Conservation (phyloP, 2,113 vertebrate genomes). For the Nothocercus julius region DNA sequence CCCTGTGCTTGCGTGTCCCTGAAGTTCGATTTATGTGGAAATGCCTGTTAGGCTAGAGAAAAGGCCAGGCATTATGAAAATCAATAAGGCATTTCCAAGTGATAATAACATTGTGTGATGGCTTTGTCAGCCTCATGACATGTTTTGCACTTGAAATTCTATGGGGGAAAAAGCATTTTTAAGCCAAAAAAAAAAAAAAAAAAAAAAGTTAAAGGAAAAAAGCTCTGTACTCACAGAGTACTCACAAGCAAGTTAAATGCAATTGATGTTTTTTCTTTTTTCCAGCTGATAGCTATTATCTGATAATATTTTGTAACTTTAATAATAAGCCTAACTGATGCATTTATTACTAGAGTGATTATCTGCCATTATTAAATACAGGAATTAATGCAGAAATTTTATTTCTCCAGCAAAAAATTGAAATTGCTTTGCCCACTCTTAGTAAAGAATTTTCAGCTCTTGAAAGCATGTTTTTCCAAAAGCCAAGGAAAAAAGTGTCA, state of each 20-base stretch:
- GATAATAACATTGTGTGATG: background rate
- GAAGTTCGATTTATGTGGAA: background rate
- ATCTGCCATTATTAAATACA: background rate
- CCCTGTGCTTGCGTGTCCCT: background rate
- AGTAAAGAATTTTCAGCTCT: background rate
- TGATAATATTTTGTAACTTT: background rate
- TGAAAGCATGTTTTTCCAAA: background rate
- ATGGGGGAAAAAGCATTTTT: background rate
- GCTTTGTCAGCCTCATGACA: background rate
- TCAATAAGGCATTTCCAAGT: background rate
- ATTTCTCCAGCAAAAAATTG: background rate
- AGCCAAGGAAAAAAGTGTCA: background rate
- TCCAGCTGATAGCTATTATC: background rate
- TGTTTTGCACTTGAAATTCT: background rate
- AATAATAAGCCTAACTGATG: background rate
- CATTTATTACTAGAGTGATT: background rate
- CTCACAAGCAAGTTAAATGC: background rate
- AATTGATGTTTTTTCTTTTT: background rate
- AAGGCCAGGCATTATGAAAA: background rate
- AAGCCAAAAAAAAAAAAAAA: background rate
- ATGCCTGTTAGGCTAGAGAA: background rate
- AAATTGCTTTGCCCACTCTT: background rate
- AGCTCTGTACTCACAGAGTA: background rate
- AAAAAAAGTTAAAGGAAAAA: background rate
- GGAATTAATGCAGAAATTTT: background rate